Evolutionary conservation across 2,888 invertebrate genomes (phyloP).

Genomic region (Listrodromus nycthemerus): DNA sequence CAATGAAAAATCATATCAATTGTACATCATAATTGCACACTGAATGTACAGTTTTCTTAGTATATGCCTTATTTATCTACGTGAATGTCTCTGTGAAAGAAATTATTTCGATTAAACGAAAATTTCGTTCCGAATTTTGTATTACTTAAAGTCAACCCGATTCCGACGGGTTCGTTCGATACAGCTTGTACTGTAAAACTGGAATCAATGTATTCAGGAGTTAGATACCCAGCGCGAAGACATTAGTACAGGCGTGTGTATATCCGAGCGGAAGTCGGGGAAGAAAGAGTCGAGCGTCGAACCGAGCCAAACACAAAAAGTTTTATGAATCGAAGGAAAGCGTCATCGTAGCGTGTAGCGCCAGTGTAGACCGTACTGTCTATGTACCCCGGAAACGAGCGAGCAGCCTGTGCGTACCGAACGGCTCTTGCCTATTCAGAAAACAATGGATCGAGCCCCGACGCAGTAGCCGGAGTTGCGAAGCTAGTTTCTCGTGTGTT

Average conservation of each 20-base stretch:
- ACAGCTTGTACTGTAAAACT: neutral
- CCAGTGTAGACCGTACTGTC: constrained; percentile 2
- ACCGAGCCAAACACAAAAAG: constrained; percentile 18
- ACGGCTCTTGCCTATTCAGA: constrained; percentile 57
- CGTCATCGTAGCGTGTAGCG: constrained; percentile 40
- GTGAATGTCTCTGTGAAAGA: too few species aligned
- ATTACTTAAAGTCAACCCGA: too few species aligned
- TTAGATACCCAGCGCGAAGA: neutral
- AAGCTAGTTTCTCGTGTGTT: constrained; percentile 37
- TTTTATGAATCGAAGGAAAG: constrained; percentile 61
- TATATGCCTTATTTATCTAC: too few species aligned
- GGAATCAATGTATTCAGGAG: neutral
- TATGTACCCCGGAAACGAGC: constrained; percentile 54
- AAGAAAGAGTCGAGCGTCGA: constrained; percentile 49
- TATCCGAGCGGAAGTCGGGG: constrained; percentile 54
- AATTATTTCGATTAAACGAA: too few species aligned
- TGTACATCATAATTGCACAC: too few species aligned
- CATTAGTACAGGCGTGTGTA: constrained; percentile 13
- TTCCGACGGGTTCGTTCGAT: neutral
- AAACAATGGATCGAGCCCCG: constrained; percentile 59
- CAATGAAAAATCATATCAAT: too few species aligned
- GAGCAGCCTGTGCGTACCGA: constrained; percentile 39
- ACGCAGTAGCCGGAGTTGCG: constrained; percentile 33
- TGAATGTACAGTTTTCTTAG: too few species aligned
- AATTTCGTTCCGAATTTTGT: too few species aligned